Conservation (phyloP, 2,888 invertebrate genomes). For the Heliconius aoede region DNA sequence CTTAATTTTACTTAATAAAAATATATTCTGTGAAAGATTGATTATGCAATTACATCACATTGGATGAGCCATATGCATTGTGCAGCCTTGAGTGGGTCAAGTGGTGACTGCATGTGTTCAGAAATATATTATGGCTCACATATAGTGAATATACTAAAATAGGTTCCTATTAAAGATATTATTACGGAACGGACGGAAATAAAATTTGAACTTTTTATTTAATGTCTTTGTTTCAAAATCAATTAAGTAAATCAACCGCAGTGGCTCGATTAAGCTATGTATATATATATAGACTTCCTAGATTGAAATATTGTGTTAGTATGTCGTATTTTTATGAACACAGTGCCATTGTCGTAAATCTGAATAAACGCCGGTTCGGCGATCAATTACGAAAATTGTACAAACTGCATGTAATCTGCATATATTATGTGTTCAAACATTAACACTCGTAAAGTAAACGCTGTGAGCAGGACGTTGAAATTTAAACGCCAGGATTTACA, state of each 20-base stretch:
- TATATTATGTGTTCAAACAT: constrained; percentile 37
- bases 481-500: constrained; percentile 44
- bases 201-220: too few relatives aligned
- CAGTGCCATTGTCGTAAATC: constrained; percentile 40
- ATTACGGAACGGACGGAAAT: background rate
- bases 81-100: constrained; percentile 19
- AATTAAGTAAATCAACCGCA: background rate
- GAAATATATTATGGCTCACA: constrained; percentile 17
- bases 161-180: background rate
- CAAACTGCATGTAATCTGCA: constrained; percentile 37
- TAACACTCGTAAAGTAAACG: constrained; percentile 30
- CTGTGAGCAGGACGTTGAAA: constrained; percentile 29
- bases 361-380: constrained; percentile 36
- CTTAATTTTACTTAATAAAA: background rate
- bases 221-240: background rate
- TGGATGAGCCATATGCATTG: constrained; percentile 13
- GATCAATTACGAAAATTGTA: constrained; percentile 46
- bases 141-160: background rate
- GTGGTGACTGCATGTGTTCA: constrained; percentile 21
- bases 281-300: constrained; percentile 44
- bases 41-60: constrained; percentile 5
- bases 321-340: constrained; percentile 31
- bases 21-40: background rate
- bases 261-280: too few relatives aligned
- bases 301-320: constrained; percentile 24